These are phyloP conservation scores for Pedetes capensis DNA, from an alignment of 2,113 vertebrate genomes.

Conservation along the genomic window DNA sequence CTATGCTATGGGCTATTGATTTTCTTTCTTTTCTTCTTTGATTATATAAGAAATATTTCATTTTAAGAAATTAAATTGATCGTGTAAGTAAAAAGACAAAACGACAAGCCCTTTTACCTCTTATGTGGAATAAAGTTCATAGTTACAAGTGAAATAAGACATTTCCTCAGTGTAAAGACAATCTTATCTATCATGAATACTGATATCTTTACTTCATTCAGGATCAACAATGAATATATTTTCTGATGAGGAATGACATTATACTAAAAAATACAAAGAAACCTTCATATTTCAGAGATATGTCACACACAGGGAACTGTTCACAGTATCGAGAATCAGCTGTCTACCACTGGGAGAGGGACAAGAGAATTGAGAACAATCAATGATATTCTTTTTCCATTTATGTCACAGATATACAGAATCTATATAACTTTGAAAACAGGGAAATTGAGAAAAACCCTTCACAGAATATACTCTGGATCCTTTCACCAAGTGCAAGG, in stretches of 20 bases:
- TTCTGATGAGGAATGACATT: constrained; percentile 68
- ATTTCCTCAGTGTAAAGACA: constrained; percentile 58
- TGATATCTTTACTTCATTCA: constrained; percentile 61
- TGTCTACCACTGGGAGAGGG: not conserved
- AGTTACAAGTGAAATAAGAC: constrained; percentile 67
- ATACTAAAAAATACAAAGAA: not conserved
- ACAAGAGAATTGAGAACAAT: not conserved
- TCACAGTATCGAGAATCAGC: not conserved
- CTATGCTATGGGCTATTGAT: not conserved
- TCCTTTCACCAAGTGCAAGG: not conserved
- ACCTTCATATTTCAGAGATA: not conserved
- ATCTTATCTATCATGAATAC: constrained; percentile 24
- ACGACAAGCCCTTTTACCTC: not conserved
- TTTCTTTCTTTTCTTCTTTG: not conserved
- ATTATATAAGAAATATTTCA: not conserved
- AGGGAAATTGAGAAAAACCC: not conserved
- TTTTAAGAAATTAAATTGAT: constrained; percentile 73
- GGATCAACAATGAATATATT: constrained; percentile 81
- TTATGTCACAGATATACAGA: not conserved
- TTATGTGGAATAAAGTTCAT: constrained; percentile 76
- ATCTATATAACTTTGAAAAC: not conserved
- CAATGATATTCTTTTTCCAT: not conserved
- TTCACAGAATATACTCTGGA: not conserved
- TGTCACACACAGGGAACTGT: not conserved
- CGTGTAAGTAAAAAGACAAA: constrained; percentile 15